Conservation (phyloP, 2,113 vertebrate genomes). For the Sinocyclocheilus maitianheensis region DNA sequence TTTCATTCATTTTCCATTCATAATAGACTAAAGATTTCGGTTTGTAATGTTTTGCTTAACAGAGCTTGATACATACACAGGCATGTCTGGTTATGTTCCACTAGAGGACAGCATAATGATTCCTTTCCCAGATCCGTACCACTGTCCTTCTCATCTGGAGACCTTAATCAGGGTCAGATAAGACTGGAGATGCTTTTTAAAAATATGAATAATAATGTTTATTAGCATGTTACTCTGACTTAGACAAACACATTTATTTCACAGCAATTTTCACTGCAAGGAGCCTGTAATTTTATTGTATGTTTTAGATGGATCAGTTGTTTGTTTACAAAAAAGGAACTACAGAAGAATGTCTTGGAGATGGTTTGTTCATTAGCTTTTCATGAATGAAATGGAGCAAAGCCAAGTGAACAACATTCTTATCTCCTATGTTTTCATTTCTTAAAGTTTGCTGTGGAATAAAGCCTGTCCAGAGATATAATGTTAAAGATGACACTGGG, state of each 20-base stretch:
- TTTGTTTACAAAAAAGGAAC: conserved; percentile 16
- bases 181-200: neutral
- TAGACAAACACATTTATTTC: neutral
- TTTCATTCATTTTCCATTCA: too few species aligned
- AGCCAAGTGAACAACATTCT: neutral
- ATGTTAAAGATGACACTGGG: conserved; percentile 78
- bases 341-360: neutral
- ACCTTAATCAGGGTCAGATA: neutral
- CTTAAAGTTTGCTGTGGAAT: neutral
- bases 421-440: neutral
- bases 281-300: neutral
- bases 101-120: neutral
- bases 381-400: neutral
- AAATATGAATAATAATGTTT: neutral
- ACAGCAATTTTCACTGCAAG: neutral
- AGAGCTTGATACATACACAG: neutral
- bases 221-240: neutral
- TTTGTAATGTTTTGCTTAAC: neutral
- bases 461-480: conserved; percentile 78
- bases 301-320: neutral
- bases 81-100: neutral
- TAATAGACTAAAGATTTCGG: too few species aligned
- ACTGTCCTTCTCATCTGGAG: neutral
- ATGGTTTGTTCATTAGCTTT: neutral
- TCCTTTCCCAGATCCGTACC: neutral